These are phyloP conservation scores for Petaurus breviceps DNA, from an alignment of 2,113 vertebrate genomes.

Conservation along the genomic window DNA sequence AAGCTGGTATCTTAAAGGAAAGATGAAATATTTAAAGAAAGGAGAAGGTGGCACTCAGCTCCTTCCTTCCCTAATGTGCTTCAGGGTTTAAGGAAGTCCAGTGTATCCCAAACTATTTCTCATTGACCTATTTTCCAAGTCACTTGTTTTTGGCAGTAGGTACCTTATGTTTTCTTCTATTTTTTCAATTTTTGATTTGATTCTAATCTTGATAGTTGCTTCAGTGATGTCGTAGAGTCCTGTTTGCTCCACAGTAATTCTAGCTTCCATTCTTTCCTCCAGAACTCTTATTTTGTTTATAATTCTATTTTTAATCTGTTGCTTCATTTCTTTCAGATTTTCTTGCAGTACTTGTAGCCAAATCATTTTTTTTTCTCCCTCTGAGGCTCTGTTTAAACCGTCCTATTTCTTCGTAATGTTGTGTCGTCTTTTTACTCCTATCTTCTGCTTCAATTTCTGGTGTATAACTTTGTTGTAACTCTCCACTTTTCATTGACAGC, in stretches of 20 bases:
- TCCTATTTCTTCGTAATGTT: background rate
- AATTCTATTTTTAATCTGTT: background rate
- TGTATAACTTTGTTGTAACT: background rate
- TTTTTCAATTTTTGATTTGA: background rate
- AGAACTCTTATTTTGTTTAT: background rate
- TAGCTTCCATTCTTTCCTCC: background rate
- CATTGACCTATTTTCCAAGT: background rate
- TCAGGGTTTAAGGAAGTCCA: background rate
- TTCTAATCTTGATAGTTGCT: background rate
- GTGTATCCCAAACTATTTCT: background rate
- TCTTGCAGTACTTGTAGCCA: background rate
- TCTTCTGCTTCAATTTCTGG: background rate
- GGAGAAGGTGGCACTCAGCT: too few species aligned
- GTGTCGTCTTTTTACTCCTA: background rate
- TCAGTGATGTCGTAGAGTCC: background rate
- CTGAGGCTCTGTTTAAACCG: background rate
- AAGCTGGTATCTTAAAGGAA: too few species aligned
- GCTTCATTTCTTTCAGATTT: background rate
- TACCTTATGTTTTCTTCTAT: background rate
- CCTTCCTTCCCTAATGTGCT: background rate
- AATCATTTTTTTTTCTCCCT: background rate
- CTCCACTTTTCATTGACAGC: background rate
- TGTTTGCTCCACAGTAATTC: background rate
- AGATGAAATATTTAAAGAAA: too few species aligned
- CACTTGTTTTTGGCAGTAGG: background rate